A percentile compares a stretch with the other conserved stretches of the same genome.
Evolutionary conservation across 2,888 invertebrate species (phyloP).

Genomic region (Cataglyphis rosenhaueri): DNA sequence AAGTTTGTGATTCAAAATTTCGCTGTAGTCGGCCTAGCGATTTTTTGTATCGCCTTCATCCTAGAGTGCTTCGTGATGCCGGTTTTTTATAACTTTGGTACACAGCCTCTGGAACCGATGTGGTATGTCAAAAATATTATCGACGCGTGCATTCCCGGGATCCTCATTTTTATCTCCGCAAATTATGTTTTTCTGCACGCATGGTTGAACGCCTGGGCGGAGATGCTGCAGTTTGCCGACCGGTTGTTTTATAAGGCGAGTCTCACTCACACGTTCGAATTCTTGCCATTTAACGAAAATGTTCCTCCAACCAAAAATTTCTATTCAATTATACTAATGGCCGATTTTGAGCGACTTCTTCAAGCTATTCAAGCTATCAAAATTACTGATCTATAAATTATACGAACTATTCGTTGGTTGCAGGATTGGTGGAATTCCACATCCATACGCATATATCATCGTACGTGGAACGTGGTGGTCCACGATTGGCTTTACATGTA

Average conservation of each 20-base stretch:
- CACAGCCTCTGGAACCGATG: slow-evolving; percentile 85
- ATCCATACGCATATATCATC: slow-evolving; percentile 93
- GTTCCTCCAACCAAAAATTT: too few relatives aligned
- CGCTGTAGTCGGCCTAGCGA: slow-evolving; percentile 91
- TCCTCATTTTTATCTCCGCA: slow-evolving; percentile 89
- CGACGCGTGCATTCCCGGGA: slow-evolving; percentile 91
- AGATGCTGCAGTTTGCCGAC: slow-evolving; percentile 95
- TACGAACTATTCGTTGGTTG: too few relatives aligned
- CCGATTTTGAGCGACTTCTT: too few relatives aligned
- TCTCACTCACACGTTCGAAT: neutral
- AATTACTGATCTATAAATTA: too few relatives aligned
- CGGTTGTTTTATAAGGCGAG: slow-evolving; percentile 91
- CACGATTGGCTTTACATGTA: slow-evolving; percentile 97
- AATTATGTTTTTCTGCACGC: slow-evolving; percentile 96
- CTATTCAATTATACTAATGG: too few relatives aligned
- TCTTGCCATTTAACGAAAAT: too few relatives aligned
- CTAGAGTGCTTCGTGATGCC: slow-evolving; percentile 92
- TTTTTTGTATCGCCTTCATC: slow-evolving; percentile 93
- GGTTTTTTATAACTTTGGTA: slow-evolving; percentile 89
- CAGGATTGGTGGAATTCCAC: slow-evolving; percentile 98
- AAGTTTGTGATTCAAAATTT: slow-evolving; percentile 90
- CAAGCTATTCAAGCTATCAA: too few relatives aligned
- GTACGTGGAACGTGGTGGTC: slow-evolving; percentile 98
- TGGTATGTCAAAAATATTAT: slow-evolving; percentile 88
- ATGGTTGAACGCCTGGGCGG: slow-evolving; percentile 96